A percentile compares a stretch with the other conserved stretches of the same genome.
Evolutionary conservation across 53 echinoderm and acorn worm genomes (phyloP).

Genomic region (Zoroaster sp.): DNA sequence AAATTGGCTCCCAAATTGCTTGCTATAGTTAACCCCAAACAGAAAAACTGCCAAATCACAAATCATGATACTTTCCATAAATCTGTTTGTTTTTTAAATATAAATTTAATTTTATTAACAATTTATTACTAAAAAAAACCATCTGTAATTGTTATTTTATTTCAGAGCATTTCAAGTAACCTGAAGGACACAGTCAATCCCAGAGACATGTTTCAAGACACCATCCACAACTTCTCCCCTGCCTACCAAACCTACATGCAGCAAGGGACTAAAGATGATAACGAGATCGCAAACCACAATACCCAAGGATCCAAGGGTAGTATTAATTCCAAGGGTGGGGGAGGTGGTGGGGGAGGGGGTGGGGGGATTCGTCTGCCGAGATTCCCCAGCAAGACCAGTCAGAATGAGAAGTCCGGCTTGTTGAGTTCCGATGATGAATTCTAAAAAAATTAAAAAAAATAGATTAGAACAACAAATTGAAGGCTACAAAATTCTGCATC

Average conservation of each 20-base stretch:
- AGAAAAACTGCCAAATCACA: too few species aligned
- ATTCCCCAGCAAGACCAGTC: conserved; percentile 58
- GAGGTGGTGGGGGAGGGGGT: conserved; percentile 20
- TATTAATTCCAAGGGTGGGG: conserved; percentile 42
- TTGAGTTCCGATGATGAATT: conserved; percentile 81
- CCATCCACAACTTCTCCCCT: conserved; percentile 98
- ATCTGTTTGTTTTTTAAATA: too few species aligned
- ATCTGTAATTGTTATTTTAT: too few species aligned
- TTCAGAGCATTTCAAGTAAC: conserved; percentile 97
- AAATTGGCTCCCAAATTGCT: too few species aligned
- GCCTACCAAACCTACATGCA: conserved; percentile 99
- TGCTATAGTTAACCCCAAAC: too few species aligned
- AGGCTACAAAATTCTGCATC: too few species aligned
- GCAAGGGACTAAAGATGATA: conserved; percentile 61
- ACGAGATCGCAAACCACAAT: conserved; percentile 7
- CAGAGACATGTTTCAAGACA: conserved; percentile 94
- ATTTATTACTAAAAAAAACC: too few species aligned
- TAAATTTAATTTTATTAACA: too few species aligned
- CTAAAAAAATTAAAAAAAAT: neutral
- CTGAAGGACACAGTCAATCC: conserved; percentile 98
- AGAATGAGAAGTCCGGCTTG: conserved; percentile 91
- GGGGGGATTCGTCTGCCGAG: conserved; percentile 26
- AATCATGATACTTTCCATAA: too few species aligned
- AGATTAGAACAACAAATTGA: too few species aligned
- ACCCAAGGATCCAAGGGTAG: conserved; percentile 35